Percentiles rank a stretch among this genome's conserved stretches.
Evolutionary conservation across 2,888 invertebrate genomes (phyloP).

Genomic region (Drosophila limbata): DNA sequence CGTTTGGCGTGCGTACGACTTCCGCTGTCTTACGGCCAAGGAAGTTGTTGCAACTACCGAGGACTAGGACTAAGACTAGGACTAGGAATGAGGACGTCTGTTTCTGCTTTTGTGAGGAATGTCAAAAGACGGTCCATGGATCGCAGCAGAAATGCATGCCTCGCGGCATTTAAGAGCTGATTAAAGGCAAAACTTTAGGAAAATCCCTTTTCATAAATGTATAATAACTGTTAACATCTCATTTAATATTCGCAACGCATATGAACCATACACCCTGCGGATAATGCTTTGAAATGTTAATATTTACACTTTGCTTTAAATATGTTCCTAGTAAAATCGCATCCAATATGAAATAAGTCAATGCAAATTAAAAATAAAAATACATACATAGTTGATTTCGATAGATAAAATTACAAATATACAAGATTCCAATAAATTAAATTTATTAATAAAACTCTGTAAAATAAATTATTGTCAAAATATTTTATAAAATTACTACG

Average conservation of each 20-base stretch:
- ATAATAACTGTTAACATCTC: neutral
- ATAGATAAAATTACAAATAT: too few species aligned
- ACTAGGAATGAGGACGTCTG: slow-evolving; percentile 6
- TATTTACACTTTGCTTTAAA: too few species aligned
- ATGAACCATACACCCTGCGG: too few species aligned
- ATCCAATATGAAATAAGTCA: too few species aligned
- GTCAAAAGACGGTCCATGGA: slow-evolving; percentile 28
- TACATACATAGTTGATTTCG: too few species aligned
- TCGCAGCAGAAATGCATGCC: slow-evolving; percentile 32
- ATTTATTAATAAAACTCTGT: too few species aligned
- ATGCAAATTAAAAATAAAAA: too few species aligned
- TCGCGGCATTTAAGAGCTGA: slow-evolving; percentile 6
- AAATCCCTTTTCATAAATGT: neutral
- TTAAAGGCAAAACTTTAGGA: neutral
- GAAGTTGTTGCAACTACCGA: slow-evolving; percentile 63
- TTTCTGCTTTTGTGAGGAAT: slow-evolving; percentile 2
- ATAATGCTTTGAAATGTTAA: too few species aligned
- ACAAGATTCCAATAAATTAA: too few species aligned
- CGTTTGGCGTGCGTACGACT: slow-evolving; percentile 59
- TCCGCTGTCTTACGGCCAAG: slow-evolving; percentile 65
- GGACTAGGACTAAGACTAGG: neutral
- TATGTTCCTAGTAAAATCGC: too few species aligned
- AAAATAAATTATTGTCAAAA: too few species aligned
- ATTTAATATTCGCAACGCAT: neutral
- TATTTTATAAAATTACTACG: too few species aligned